Conservation (phyloP, 2,888 invertebrate genomes). For the Sarcophaga subvicina region DNA sequence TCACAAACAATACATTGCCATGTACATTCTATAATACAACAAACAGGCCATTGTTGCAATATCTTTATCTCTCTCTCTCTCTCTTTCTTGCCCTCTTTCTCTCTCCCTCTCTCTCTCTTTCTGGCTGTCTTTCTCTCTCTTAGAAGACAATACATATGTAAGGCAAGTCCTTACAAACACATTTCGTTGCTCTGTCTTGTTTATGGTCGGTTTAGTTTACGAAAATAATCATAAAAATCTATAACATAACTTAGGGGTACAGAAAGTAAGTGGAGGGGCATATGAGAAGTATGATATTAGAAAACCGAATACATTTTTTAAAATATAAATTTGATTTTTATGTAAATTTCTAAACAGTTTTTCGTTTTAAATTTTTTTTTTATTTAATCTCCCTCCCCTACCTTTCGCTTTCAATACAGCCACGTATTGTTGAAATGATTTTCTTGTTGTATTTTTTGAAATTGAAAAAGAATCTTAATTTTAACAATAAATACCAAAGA, state of each 20-base stretch:
- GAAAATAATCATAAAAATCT: constrained; percentile 23
- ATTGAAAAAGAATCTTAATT: constrained; percentile 16
- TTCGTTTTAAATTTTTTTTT: too few relatives aligned
- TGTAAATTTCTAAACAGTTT: constrained; percentile 68
- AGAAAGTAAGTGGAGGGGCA: neutral
- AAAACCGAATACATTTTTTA: constrained; percentile 51
- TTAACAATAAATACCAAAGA: constrained; percentile 44
- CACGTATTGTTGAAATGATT: neutral
- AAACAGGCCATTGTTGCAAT: constrained; percentile 34
- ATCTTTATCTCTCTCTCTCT: too few relatives aligned
- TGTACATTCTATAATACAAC: neutral
- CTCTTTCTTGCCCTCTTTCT: too few relatives aligned
- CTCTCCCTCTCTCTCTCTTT: too few relatives aligned
- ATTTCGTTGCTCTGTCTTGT: constrained; percentile 32
- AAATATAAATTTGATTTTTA: constrained; percentile 72
- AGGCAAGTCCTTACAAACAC: constrained; percentile 27
- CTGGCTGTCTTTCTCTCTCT: too few relatives aligned
- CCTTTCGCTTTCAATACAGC: neutral
- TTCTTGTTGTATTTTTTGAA: neutral
- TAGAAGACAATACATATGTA: too few relatives aligned
- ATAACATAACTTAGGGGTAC: neutral
- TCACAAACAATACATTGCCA: constrained; percentile 60
- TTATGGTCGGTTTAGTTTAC: constrained; percentile 43
- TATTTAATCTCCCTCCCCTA: constrained; percentile 59
- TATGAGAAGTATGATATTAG: neutral